These are phyloP conservation scores for Lumbricus terrestris DNA, from an alignment of 2,888 invertebrate genomes.

Conservation along the genomic window DNA sequence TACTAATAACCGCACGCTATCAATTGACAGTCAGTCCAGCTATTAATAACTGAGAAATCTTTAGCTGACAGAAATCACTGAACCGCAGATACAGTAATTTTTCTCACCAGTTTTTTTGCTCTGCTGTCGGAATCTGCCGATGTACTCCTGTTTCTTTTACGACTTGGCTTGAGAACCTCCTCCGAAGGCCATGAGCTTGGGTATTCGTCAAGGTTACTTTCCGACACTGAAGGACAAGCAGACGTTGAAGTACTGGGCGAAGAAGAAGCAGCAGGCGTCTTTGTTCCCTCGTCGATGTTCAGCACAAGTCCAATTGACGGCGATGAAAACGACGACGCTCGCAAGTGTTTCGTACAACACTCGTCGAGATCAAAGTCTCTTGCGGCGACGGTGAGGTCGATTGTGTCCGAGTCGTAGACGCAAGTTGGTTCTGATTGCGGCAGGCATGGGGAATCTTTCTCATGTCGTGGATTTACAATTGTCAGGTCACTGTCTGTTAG, in stretches of 20 bases:
- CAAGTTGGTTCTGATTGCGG: not conserved
- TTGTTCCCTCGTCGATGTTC: not conserved
- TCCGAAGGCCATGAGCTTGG: not conserved
- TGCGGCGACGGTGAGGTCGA: not conserved
- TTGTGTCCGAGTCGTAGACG: not conserved
- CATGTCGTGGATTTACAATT: not conserved
- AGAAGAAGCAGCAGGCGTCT: not conserved
- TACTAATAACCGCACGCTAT: too few species aligned
- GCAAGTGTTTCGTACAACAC: not conserved
- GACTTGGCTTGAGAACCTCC: not conserved
- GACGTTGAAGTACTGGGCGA: not conserved
- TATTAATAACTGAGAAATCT: too few species aligned
- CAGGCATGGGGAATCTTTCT: not conserved
- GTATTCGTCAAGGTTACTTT: not conserved
- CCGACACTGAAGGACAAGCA: not conserved
- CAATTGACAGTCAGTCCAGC: too few species aligned
- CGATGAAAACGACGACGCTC: not conserved
- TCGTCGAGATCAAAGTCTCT: not conserved
- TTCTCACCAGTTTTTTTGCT: not conserved
- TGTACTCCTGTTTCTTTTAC: not conserved
- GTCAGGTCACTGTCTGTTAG: not conserved
- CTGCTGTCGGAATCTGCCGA: not conserved
- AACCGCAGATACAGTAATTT: not conserved
- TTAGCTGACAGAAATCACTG: too few species aligned
- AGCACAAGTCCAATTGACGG: not conserved